These are phyloP conservation scores for Xylota segnis DNA, from an alignment of 2,888 invertebrate species.

Conservation along the genomic window DNA sequence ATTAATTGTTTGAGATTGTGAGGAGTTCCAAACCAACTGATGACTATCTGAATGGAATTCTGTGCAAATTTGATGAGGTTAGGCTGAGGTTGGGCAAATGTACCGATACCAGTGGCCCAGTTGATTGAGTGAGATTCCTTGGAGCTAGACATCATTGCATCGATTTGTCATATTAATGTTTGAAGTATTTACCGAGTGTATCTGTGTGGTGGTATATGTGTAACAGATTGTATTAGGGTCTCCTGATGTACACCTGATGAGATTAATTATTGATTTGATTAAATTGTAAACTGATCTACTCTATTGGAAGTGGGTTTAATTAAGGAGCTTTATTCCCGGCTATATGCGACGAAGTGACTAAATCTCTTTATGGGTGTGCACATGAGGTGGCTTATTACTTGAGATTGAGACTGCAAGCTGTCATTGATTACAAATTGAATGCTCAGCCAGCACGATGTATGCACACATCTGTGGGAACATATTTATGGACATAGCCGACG, in stretches of 20 bases:
- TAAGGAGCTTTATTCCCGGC: neutral
- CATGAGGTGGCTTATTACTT: neutral
- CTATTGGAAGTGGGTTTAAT: neutral
- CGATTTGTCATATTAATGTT: conserved; percentile 35
- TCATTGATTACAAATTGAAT: no score
- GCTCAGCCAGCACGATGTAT: no score
- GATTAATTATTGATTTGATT: conserved; percentile 34
- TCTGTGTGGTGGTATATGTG: neutral
- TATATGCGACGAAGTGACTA: neutral
- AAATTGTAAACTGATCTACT: neutral
- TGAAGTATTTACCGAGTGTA: neutral
- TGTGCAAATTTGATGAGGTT: conserved; percentile 41
- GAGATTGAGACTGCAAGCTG: no score
- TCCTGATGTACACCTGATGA: conserved; percentile 4
- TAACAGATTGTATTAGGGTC: neutral
- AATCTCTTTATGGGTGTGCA: neutral
- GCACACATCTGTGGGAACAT: no score
- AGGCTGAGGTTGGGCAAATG: neutral
- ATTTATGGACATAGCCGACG: no score
- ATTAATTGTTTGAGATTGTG: conserved; percentile 35
- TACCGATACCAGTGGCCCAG: neutral
- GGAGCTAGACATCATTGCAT: conserved; percentile 3
- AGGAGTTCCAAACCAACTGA: neutral
- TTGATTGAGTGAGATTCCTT: conserved; percentile 11
- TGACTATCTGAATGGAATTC: conserved; percentile 28